Percentiles rank a stretch among this genome's conserved stretches.
These are phyloP conservation scores for Aphis craccivora DNA, from an alignment of 1,140 invertebrate genomes.

Conservation along the genomic window DNA sequence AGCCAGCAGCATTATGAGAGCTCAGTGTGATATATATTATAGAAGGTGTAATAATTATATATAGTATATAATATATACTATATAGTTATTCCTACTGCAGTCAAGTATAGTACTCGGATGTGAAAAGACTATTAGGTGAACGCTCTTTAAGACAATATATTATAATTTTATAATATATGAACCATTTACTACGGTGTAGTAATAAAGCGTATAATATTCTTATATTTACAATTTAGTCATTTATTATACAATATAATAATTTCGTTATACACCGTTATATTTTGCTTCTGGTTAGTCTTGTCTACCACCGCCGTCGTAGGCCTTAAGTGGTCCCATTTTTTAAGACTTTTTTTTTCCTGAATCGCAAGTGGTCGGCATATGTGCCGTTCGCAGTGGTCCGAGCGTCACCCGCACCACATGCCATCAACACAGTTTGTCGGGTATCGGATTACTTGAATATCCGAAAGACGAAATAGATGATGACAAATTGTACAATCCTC, in stretches of 20 bases:
- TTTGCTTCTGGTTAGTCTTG: constrained; percentile 10
- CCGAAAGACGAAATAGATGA: neutral
- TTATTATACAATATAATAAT: neutral
- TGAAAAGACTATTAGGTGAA: neutral
- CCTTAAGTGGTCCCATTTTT: neutral
- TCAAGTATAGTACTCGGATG: neutral
- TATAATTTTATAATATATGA: neutral
- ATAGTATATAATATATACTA: neutral
- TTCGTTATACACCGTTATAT: neutral
- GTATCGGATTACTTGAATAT: neutral
- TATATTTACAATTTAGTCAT: neutral
- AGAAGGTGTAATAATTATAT: neutral
- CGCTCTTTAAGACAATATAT: neutral
- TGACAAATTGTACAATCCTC: neutral
- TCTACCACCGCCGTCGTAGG: too few relatives aligned
- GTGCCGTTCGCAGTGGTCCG: neutral
- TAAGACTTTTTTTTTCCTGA: neutral
- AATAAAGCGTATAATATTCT: neutral
- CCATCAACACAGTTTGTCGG: neutral
- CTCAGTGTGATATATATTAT: neutral
- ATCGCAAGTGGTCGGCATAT: neutral
- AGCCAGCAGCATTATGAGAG: neutral
- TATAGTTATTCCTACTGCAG: neutral
- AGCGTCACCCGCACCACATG: neutral
- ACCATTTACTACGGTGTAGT: neutral